Evolutionary conservation across 2,113 vertebrate species (phyloP), one percentile per base, ranked within the genome.

Genomic region (Parotia lawesii): DNA sequence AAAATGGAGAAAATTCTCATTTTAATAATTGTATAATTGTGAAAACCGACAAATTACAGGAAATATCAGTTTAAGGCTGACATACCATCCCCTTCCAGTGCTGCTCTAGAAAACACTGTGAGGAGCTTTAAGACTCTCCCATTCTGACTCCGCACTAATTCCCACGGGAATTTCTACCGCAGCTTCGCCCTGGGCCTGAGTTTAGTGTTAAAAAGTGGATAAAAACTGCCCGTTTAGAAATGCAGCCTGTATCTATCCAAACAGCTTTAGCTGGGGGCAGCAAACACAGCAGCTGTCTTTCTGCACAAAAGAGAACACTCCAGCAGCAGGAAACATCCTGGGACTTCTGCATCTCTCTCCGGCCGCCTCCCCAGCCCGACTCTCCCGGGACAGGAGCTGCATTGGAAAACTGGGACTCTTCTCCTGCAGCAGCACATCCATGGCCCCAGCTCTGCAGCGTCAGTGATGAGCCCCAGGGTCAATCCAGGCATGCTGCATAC

Each of bases 21-120:
- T 93, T 89, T 90, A 93, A 94, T 94, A 91, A 88, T 58, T 66
- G 53, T n/a, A 38, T 57, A 93, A 90, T 86, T 92, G 94, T 88
- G 85, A 91, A 94, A 95, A 91, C 65, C 2, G 69, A 77, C 75
- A 86, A 95, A 91, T 86, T 84, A 91, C 72, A 86, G 92, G 94
- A 95, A 95, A 84, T 88, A 70, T 85, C 72, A 72, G 44, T 88
- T 88, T 83, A 84, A 74, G 19, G 31, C 35, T 71, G 69, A 81
- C 82, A 83, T 48, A 60, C 23, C 25, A 38, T 71, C 56, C 40
- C 71, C 27, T 83, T 74, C 72, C 51, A 85, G n/a, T 35, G 60
- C 64, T 71, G 38, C 66, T 87, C 62, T 62, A 62, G 33, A 93
- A 93, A 89, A 54, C 35, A 73, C 37, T n/a, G 38, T 35, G 70